Evolutionary conservation across 2,888 invertebrate species (phyloP).

Genomic region (Helobdella robusta): DNA sequence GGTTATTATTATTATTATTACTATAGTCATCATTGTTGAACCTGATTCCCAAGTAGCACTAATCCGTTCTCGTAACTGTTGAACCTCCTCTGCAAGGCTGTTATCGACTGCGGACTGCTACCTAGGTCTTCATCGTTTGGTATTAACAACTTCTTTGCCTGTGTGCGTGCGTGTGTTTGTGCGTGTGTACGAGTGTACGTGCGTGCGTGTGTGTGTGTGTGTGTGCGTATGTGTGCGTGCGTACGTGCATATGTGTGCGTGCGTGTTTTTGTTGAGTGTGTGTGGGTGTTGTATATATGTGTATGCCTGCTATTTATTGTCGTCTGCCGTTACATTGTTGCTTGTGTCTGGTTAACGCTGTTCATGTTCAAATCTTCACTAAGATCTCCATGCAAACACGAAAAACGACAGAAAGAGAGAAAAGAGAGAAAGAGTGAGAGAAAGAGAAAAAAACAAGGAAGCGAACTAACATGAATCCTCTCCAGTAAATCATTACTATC

Average conservation of each 20-base stretch:
- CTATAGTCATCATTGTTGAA: slow-evolving; percentile 29
- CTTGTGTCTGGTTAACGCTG: too few relatives aligned
- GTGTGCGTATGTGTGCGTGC: too few relatives aligned
- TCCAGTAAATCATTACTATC: slow-evolving; percentile 89
- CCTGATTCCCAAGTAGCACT: slow-evolving; percentile 64
- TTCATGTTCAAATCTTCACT: background rate
- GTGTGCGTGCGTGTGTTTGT: too few relatives aligned
- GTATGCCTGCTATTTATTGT: too few relatives aligned
- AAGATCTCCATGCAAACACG: background rate
- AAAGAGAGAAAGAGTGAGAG: too few relatives aligned
- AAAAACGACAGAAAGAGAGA: background rate
- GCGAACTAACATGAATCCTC: slow-evolving; percentile 60
- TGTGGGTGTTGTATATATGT: too few relatives aligned
- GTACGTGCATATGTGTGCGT: too few relatives aligned
- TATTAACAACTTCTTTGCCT: slow-evolving; percentile 81
- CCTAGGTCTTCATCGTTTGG: slow-evolving; percentile 89
- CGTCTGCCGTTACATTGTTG: too few relatives aligned
- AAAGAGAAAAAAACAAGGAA: background rate
- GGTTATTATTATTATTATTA: too few relatives aligned
- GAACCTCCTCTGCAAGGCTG: slow-evolving; percentile 87
- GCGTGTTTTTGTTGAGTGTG: too few relatives aligned
- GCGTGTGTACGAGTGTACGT: too few relatives aligned
- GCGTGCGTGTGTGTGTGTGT: too few relatives aligned
- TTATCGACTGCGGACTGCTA: slow-evolving; percentile 90
- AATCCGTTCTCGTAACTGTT: slow-evolving; percentile 94